A percentile compares a stretch with the other conserved stretches of the same genome.
Evolutionary conservation across 2,797 vertebrate species (phyloP).

Genomic region (Poecilia picta): DNA sequence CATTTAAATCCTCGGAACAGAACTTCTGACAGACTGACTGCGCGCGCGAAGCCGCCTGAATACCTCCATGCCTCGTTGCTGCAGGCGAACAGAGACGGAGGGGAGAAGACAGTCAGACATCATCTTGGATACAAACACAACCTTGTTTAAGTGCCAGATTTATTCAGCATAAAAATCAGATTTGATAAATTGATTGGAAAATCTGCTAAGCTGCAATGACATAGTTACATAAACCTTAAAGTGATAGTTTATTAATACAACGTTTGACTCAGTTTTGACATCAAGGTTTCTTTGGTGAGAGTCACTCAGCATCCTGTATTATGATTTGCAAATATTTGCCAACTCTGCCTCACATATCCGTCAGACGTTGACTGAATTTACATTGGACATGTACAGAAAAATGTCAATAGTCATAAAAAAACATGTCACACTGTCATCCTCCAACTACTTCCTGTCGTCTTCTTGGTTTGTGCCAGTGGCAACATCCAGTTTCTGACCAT

Average conservation of each 20-base stretch:
- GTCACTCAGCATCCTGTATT: neutral
- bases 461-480: too few species aligned
- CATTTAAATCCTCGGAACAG: slow-evolving; percentile 90
- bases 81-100: slow-evolving; percentile 37
- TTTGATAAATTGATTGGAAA: neutral
- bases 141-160: neutral
- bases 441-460: too few species aligned
- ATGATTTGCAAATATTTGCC: neutral
- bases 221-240: neutral
- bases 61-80: slow-evolving; percentile 97
- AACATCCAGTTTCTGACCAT: too few species aligned
- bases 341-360: neutral
- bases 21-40: slow-evolving; percentile 79
- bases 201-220: too few species aligned
- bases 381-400: too few species aligned
- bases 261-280: neutral
- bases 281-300: neutral
- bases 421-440: too few species aligned
- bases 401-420: too few species aligned
- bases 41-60: slow-evolving; percentile 82
- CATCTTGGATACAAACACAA: neutral
- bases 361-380: too few species aligned
- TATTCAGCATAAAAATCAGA: neutral
- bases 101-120: slow-evolving; percentile 4
- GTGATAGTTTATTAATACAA: neutral